Evolutionary conservation across 2,797 vertebrate genomes (phyloP).

Genomic region (Spondyliosoma cantharus): DNA sequence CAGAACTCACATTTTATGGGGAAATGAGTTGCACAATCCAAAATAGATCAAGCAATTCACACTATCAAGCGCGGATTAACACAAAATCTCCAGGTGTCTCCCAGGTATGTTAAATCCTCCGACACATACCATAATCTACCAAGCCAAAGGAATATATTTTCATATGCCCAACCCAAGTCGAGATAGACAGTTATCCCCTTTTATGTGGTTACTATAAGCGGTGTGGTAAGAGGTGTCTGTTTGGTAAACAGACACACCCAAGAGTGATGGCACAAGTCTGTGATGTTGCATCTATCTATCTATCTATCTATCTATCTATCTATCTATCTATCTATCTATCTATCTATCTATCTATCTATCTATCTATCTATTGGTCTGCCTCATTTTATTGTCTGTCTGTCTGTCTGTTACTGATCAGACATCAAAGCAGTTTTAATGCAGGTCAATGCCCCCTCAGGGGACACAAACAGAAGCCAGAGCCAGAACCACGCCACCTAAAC

Average conservation of each 20-base stretch:
- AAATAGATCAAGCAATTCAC: neutral
- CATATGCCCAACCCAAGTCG: neutral
- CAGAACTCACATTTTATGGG: too few species aligned
- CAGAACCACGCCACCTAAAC: conserved; percentile 61
- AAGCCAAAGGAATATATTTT: neutral
- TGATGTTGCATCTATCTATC: conserved; percentile 27
- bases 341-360: conserved; percentile 22
- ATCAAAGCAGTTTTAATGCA: conserved; percentile 69
- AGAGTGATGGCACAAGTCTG: conserved; percentile 16
- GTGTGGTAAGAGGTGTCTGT: conserved; percentile 35
- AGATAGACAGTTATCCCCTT: conserved; percentile 7
- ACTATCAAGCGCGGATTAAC: neutral
- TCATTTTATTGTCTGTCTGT: conserved; percentile 30
- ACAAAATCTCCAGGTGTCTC: neutral
- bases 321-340: conserved; percentile 22
- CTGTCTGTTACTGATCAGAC: conserved; percentile 58
- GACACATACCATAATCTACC: neutral
- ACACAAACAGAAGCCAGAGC: conserved; percentile 62
- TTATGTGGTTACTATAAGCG: conserved; percentile 7
- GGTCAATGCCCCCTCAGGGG: conserved; percentile 49
- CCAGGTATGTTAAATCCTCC: neutral
- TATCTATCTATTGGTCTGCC: conserved; percentile 10
- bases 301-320: conserved; percentile 18
- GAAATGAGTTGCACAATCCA: neutral
- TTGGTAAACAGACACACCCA: conserved; percentile 36